Conservation (phyloP, 2,888 invertebrate species). For the Incurvaria masculella region DNA sequence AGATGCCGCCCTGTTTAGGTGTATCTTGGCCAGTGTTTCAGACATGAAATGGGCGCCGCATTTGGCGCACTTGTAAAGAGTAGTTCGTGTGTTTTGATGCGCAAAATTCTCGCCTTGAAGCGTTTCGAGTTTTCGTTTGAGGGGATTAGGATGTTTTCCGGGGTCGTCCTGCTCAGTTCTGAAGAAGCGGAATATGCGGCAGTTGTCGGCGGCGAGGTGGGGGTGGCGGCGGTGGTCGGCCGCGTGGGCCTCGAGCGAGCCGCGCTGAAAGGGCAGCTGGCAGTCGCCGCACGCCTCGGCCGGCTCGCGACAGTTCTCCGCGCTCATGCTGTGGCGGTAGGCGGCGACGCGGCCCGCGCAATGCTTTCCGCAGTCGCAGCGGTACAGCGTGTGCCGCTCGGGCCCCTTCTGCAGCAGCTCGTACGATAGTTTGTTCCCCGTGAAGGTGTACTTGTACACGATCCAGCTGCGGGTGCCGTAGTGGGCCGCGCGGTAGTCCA, state of each 20-base stretch:
- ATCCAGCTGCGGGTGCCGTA: slow-evolving; percentile 24
- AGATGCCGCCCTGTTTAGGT: no score
- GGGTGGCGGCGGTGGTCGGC: neutral
- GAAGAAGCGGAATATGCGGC: neutral
- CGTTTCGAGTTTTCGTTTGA: no score
- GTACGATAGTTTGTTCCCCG: slow-evolving; percentile 17
- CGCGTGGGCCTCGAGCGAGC: neutral
- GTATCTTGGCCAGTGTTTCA: no score
- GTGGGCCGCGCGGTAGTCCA: slow-evolving; percentile 23
- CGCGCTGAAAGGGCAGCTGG: neutral
- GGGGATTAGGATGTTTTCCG: no score
- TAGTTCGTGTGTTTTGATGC: no score
- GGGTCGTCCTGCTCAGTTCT: no score
- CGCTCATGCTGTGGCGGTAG: slow-evolving; percentile 5
- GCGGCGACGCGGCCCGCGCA: slow-evolving; percentile 11
- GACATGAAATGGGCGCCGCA: no score
- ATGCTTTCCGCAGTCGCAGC: slow-evolving; percentile 22
- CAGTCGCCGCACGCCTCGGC: neutral
- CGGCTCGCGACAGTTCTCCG: neutral
- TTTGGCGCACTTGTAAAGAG: no score
- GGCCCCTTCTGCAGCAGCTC: slow-evolving; percentile 22
- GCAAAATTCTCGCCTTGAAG: no score
- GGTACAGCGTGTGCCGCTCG: slow-evolving; percentile 22
- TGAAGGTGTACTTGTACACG: slow-evolving; percentile 25
- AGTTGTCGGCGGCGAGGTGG: neutral